These are phyloP conservation scores for Yponomeuta malinellus DNA, from an alignment of 2,888 invertebrate species.

Conservation along the genomic window DNA sequence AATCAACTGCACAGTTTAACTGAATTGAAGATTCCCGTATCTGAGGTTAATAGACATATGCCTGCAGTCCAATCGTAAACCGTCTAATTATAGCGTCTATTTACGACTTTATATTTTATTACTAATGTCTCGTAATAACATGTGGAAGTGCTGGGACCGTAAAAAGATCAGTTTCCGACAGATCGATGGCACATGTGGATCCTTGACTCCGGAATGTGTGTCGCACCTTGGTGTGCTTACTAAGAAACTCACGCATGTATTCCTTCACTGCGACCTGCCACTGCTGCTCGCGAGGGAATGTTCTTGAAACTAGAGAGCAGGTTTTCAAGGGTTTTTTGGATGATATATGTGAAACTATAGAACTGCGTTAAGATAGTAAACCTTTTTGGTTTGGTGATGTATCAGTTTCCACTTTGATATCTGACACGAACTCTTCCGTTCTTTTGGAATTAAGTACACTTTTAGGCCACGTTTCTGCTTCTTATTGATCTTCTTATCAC, in stretches of 20 bases:
- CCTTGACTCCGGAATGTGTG: not conserved
- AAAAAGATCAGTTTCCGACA: constrained; percentile 44
- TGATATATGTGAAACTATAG: too few species aligned
- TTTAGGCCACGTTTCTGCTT: too few species aligned
- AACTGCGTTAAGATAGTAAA: too few species aligned
- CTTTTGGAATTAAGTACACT: too few species aligned
- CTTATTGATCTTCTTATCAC: too few species aligned
- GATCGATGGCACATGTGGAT: constrained; percentile 23
- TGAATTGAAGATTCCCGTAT: not conserved
- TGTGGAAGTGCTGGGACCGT: constrained; percentile 31
- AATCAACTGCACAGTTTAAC: not conserved
- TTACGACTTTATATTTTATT: not conserved
- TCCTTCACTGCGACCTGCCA: not conserved
- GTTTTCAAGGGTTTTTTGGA: too few species aligned
- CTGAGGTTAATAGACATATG: not conserved
- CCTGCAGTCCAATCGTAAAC: constrained; percentile 3
- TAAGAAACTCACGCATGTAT: not conserved
- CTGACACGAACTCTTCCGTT: too few species aligned
- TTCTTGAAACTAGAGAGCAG: too few species aligned
- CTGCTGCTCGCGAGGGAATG: not conserved
- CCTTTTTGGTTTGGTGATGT: too few species aligned
- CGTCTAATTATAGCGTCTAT: constrained; percentile 9
- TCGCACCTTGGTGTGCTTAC: not conserved
- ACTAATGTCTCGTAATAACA: not conserved
- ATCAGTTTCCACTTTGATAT: too few species aligned